Evolutionary conservation across 2,888 invertebrate genomes (phyloP).

Genomic region (Tenthredo livida): DNA sequence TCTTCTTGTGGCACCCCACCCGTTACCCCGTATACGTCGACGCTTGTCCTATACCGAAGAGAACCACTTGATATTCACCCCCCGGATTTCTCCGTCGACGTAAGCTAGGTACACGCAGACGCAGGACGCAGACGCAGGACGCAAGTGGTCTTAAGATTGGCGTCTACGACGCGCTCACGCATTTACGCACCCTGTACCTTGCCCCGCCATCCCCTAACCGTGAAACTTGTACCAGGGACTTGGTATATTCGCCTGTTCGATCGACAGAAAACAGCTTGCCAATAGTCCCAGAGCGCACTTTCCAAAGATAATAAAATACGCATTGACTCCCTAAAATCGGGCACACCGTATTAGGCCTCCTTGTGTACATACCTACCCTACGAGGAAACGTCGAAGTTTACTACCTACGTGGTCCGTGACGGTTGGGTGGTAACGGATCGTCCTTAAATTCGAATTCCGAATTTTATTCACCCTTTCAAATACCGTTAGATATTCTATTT

Average conservation of each 20-base stretch:
- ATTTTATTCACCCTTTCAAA: background rate
- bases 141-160: slow-evolving; percentile 23
- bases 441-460: background rate
- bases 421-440: background rate
- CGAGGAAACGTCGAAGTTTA: background rate
- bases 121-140: background rate
- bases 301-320: slow-evolving; percentile 19
- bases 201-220: background rate
- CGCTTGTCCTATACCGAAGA: slow-evolving; percentile 23
- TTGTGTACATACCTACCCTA: background rate
- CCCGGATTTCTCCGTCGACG: slow-evolving; percentile 5
- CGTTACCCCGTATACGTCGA: slow-evolving; percentile 6
- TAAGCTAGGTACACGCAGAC: slow-evolving; percentile 11
- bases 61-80: slow-evolving; percentile 33
- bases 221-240: background rate
- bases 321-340: slow-evolving; percentile 18
- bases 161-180: slow-evolving; percentile 17
- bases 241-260: slow-evolving; percentile 12
- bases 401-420: background rate
- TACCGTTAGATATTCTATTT: background rate
- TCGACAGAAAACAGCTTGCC: slow-evolving; percentile 31
- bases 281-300: slow-evolving; percentile 34
- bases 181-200: background rate
- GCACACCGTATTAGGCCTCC: background rate
- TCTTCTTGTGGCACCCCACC: background rate